Evolutionary conservation across 1,140 invertebrate genomes (phyloP).

Genomic region (Procambarus virginalis): DNA sequence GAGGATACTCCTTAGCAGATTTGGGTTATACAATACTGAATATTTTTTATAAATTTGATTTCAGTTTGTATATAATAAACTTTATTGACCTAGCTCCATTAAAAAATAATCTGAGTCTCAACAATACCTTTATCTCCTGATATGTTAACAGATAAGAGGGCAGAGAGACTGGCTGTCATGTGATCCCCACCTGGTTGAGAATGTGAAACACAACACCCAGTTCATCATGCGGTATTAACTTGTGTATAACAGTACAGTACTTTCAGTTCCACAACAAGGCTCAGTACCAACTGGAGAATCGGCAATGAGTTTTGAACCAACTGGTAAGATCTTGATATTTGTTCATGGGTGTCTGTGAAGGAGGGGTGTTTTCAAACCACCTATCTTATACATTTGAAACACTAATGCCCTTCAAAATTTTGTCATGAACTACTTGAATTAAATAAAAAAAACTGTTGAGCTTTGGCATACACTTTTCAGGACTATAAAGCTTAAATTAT

Average conservation of each 20-base stretch:
- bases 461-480: background rate
- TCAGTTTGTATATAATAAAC: too few species aligned
- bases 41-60: too few species aligned
- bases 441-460: too few species aligned
- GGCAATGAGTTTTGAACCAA: slow-evolving; percentile 1
- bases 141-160: background rate
- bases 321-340: background rate
- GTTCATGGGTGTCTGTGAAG: background rate
- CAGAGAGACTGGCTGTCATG: background rate
- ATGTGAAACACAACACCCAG: background rate
- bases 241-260: background rate
- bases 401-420: background rate
- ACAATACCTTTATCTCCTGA: background rate
- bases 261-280: background rate
- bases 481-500: background rate
- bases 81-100: too few species aligned
- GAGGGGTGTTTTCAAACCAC: background rate
- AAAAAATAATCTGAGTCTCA: too few species aligned
- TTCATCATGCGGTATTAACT: background rate
- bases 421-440: background rate
- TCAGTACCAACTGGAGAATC: background rate
- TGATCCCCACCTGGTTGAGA: background rate
- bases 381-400: background rate
- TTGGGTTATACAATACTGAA: too few species aligned
- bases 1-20: too few species aligned